Percentiles rank a stretch among this genome's conserved stretches.
These are phyloP conservation scores for Ennomos quercinarius DNA, from an alignment of 2,888 invertebrate genomes.

Conservation along the genomic window DNA sequence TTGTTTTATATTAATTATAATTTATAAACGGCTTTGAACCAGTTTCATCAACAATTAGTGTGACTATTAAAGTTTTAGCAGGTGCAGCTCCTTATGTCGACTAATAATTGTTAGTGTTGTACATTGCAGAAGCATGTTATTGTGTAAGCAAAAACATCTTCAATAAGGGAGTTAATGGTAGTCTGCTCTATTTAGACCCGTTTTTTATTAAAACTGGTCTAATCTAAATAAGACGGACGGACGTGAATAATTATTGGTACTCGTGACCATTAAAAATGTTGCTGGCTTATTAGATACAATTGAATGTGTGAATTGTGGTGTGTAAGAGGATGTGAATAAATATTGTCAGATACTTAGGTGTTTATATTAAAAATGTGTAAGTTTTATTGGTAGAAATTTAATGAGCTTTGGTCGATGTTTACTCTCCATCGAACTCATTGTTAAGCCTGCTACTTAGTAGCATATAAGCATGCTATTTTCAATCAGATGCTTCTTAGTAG, in stretches of 20 bases:
- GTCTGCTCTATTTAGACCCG: conserved; percentile 45
- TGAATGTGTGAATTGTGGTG: conserved; percentile 17
- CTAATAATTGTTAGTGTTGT: conserved; percentile 63
- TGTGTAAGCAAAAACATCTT: conserved; percentile 60
- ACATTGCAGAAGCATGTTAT: conserved; percentile 61
- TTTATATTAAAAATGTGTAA: no score
- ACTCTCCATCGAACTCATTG: no score
- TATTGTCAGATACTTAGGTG: not conserved
- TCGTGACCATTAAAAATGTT: conserved; percentile 23
- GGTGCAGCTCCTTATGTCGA: conserved; percentile 72
- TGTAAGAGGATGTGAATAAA: conserved; percentile 20
- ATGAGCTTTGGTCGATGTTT: no score
- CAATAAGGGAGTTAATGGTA: conserved; percentile 68
- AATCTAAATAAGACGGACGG: conserved; percentile 57
- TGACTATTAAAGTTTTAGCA: conserved; percentile 73
- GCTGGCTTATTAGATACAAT: conserved; percentile 22
- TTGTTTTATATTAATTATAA: no score
- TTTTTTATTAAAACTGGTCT: conserved; percentile 33
- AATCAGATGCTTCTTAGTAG: no score
- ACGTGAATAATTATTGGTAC: conserved; percentile 51
- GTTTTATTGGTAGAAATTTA: no score
- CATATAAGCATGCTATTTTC: no score
- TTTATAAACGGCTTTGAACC: conserved; percentile 38
- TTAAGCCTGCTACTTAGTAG: no score
- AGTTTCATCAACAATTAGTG: conserved; percentile 66